Evolutionary conservation across 2,888 invertebrate species (phyloP).

Genomic region (Chymomyza fuscimana): DNA sequence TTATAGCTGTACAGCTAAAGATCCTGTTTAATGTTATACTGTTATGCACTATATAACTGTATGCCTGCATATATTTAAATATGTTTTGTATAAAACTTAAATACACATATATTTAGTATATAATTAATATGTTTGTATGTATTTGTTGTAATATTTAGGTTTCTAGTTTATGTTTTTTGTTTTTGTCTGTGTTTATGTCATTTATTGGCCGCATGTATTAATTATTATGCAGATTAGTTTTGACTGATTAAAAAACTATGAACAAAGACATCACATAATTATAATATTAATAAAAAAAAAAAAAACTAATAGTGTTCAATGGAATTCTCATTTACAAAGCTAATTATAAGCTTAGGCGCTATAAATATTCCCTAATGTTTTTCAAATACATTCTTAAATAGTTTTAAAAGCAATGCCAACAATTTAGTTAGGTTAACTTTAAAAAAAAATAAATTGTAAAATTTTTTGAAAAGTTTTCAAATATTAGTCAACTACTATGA

Average conservation of each 20-base stretch:
- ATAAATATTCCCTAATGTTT: background rate
- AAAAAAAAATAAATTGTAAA: conserved; percentile 10
- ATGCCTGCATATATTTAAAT: conserved; percentile 26
- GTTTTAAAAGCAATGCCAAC: conserved; percentile 1
- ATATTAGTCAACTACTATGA: background rate
- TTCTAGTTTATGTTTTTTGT: conserved; percentile 69
- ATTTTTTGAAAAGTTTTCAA: background rate
- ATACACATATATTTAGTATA: background rate
- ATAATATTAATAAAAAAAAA: background rate
- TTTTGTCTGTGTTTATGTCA: conserved; percentile 43
- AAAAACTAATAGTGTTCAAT: conserved; percentile 14
- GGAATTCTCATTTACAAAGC: conserved; percentile 7
- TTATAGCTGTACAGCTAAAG: conserved; percentile 62
- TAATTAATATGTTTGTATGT: background rate
- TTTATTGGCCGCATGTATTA: conserved; percentile 1
- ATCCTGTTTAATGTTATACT: conserved; percentile 68
- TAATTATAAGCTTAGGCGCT: background rate
- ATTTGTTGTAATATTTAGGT: conserved; percentile 33
- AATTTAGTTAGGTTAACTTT: conserved; percentile 5
- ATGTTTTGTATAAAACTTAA: conserved; percentile 30
- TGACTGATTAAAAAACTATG: conserved; percentile 36
- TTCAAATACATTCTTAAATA: background rate
- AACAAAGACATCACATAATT: conserved; percentile 23
- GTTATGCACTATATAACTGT: conserved; percentile 13
- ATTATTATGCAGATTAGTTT: conserved; percentile 19